Percentiles rank a stretch among this genome's conserved stretches.
phyloP scores from a whole-genome alignment of 1,140 invertebrate species.

The Sycophaga agraensis region DNA sequence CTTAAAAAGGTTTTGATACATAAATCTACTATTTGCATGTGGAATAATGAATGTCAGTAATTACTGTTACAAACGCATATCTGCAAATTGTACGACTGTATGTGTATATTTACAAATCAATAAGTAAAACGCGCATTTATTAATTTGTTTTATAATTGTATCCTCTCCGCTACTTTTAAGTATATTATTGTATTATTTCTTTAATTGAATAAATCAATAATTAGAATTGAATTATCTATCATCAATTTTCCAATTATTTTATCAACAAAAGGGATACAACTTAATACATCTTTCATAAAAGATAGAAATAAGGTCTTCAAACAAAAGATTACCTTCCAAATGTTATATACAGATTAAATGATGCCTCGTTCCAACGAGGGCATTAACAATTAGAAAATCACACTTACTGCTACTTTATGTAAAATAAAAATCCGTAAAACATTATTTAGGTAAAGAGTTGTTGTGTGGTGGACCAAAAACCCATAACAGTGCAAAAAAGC shows the following conservation, averaged over 20 bases:
- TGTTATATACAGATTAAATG: not conserved
- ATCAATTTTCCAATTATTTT: not conserved
- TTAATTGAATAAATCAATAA: not conserved
- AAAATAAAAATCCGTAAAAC: not conserved
- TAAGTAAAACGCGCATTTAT: conserved; percentile 17
- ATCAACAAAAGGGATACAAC: no score
- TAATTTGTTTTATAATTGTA: not conserved
- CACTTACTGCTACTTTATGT: not conserved
- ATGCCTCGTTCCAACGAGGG: not conserved
- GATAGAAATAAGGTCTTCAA: not conserved
- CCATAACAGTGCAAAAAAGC: conserved; percentile 43
- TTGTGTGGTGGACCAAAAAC: conserved; percentile 37
- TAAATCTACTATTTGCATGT: conserved; percentile 8
- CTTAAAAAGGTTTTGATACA: not conserved
- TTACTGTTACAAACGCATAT: conserved; percentile 10
- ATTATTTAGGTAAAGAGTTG: conserved; percentile 7
- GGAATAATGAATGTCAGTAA: conserved; percentile 18
- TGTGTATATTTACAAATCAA: conserved; percentile 19
- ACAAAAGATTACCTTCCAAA: not conserved
- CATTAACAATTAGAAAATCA: conserved; percentile 10
- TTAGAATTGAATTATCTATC: not conserved
- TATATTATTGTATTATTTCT: no score
- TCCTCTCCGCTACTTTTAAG: not conserved
- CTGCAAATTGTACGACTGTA: conserved; percentile 8
- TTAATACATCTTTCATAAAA: not conserved